These are phyloP conservation scores for Macrosiphum euphorbiae DNA, from an alignment of 2,888 invertebrate species.

Conservation along the genomic window DNA sequence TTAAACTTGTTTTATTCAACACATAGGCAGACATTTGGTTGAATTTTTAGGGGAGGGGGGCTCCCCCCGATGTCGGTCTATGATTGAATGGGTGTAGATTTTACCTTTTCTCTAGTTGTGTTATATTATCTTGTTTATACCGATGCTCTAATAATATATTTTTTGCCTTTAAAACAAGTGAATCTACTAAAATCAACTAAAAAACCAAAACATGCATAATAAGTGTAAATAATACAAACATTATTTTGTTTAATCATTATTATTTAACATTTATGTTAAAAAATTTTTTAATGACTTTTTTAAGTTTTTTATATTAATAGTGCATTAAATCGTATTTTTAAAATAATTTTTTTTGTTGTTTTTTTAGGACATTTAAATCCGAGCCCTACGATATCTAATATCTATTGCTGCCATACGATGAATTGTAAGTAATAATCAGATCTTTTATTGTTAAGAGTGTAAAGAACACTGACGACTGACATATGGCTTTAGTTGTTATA, in stretches of 20 bases:
- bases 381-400: background rate
- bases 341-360: background rate
- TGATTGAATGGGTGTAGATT: background rate
- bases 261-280: too few species aligned
- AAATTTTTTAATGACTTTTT: too few species aligned
- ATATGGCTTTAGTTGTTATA: background rate
- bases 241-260: too few species aligned
- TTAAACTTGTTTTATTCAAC: background rate
- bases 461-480: background rate
- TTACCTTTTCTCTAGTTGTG: background rate
- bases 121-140: too few species aligned
- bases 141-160: background rate
- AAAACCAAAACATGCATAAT: background rate
- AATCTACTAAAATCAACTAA: background rate
- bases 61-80: too few species aligned
- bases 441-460: background rate
- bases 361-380: background rate
- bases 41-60: too few species aligned
- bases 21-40: too few species aligned
- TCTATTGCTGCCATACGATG: background rate
- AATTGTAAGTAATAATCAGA: background rate
- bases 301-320: too few species aligned
- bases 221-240: too few species aligned
- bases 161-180: background rate
- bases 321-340: too few species aligned